These are phyloP conservation scores for Brachionus calyciflorus DNA, from an alignment of 1,140 invertebrate species.

Conservation along the genomic window DNA sequence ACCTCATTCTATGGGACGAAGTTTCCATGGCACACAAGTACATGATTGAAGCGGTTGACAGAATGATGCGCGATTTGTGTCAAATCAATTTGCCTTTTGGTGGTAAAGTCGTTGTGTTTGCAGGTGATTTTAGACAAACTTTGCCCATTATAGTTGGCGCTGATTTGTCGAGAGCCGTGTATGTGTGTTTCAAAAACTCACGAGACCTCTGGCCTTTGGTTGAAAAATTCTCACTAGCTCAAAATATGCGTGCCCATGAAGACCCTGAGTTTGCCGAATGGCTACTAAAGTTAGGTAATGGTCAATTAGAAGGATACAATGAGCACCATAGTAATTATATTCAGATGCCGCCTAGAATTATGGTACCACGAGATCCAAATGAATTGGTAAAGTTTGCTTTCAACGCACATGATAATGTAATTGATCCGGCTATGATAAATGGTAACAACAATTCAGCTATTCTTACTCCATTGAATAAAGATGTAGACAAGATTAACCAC, in stretches of 20 bases:
- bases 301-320: background rate
- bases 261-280: slow-evolving; percentile 48
- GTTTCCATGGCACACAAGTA: slow-evolving; percentile 48
- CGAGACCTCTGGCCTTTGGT: slow-evolving; percentile 49
- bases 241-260: slow-evolving; percentile 50
- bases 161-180: slow-evolving; percentile 48
- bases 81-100: slow-evolving; percentile 49
- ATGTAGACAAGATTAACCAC: background rate
- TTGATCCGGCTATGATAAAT: background rate
- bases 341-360: background rate
- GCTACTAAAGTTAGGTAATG: slow-evolving; percentile 49
- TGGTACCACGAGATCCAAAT: background rate
- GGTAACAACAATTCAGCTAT: background rate
- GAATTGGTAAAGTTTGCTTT: background rate
- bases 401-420: background rate
- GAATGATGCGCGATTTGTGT: slow-evolving; percentile 49
- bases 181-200: slow-evolving; percentile 50
- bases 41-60: slow-evolving; percentile 49
- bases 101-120: slow-evolving; percentile 51
- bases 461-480: background rate
- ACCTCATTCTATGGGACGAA: slow-evolving; percentile 52
- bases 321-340: background rate
- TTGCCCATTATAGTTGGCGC: slow-evolving; percentile 50
- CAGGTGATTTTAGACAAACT: slow-evolving; percentile 42
- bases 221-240: slow-evolving; percentile 16